Evolutionary conservation across 1,140 invertebrate species (phyloP).

Genomic region (Thaumetopoea pityocampa): DNA sequence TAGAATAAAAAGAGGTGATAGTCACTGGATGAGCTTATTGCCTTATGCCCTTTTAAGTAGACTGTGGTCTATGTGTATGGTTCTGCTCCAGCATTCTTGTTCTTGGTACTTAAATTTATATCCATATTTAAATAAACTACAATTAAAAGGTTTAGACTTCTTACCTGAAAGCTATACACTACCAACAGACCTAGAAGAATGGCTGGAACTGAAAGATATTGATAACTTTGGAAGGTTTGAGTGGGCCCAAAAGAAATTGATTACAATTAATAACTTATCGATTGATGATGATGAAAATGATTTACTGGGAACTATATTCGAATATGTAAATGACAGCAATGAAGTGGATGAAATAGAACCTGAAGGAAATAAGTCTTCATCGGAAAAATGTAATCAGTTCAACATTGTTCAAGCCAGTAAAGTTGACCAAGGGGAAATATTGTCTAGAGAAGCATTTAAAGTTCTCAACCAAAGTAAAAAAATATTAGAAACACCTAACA

Average conservation of each 20-base stretch:
- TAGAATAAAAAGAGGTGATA: conserved; percentile 76
- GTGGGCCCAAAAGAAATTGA: conserved; percentile 45
- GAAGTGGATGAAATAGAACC: conserved; percentile 30
- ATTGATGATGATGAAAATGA: conserved; percentile 38
- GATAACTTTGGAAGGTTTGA: conserved; percentile 52
- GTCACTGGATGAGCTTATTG: conserved; percentile 75
- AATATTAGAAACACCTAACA: neutral
- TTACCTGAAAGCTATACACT: conserved; percentile 67
- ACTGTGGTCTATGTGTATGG: conserved; percentile 76
- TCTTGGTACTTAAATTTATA: conserved; percentile 75
- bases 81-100: conserved; percentile 70
- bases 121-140: conserved; percentile 54
- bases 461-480: conserved; percentile 1
- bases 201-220: conserved; percentile 72
- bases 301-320: conserved; percentile 45
- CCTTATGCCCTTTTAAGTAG: conserved; percentile 76
- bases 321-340: conserved; percentile 52
- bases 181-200: conserved; percentile 68
- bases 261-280: conserved; percentile 31
- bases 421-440: conserved; percentile 23
- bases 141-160: conserved; percentile 71
- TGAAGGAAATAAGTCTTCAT: too few relatives aligned
- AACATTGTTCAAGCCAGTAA: conserved; percentile 14
- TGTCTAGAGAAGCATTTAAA: conserved; percentile 34
- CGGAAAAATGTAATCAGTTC: too few relatives aligned